These are phyloP conservation scores for Halichoerus grypus DNA, from an alignment of 2,113 vertebrate species.

Conservation along the genomic window DNA sequence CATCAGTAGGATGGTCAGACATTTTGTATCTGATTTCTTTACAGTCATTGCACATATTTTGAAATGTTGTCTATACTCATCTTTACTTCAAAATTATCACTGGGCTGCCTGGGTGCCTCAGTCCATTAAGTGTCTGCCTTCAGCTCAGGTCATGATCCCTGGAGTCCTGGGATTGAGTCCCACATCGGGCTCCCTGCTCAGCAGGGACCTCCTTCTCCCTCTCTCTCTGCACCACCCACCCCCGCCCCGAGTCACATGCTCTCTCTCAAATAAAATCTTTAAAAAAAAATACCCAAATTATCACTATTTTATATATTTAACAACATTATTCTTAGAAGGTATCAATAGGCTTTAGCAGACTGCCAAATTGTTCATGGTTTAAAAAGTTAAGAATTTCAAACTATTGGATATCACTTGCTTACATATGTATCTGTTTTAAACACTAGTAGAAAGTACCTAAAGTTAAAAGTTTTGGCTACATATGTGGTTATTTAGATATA, in stretches of 20 bases:
- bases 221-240: too few species aligned
- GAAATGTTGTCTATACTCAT: not conserved
- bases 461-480: not conserved
- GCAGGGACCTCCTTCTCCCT: too few species aligned
- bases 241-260: too few species aligned
- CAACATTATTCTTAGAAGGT: not conserved
- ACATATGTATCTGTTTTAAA: constrained; percentile 36
- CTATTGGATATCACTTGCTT: not conserved
- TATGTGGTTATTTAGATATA: constrained; percentile 18
- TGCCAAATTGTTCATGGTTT: not conserved
- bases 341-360: not conserved
- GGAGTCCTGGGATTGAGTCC: too few species aligned
- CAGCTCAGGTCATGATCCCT: too few species aligned
- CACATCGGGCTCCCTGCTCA: too few species aligned
- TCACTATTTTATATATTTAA: not conserved
- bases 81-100: not conserved
- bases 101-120: too few species aligned
- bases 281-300: too few species aligned
- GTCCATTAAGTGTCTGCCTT: too few species aligned
- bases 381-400: not conserved
- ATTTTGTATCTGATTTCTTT: not conserved
- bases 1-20: not conserved
- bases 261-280: too few species aligned
- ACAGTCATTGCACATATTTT: not conserved
- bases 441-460: not conserved